Conservation (phyloP, 2,888 invertebrate species). For the Sarcophaga caerulescens region DNA sequence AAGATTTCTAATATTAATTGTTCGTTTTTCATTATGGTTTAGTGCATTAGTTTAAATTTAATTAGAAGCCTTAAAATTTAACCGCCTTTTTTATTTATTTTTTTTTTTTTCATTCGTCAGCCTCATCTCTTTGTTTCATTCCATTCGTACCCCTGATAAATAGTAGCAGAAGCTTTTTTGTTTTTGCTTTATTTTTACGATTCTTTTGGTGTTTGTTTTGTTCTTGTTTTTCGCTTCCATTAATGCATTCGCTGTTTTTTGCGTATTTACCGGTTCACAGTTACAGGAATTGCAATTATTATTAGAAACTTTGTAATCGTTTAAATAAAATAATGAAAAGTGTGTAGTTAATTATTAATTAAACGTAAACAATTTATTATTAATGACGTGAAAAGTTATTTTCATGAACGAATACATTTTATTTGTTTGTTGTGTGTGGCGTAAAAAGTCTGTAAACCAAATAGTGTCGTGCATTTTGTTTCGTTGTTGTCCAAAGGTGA, state of each 20-base stretch:
- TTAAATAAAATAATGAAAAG: too few species aligned
- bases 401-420: not conserved
- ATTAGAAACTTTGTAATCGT: not conserved
- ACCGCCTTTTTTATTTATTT: too few species aligned
- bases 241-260: not conserved
- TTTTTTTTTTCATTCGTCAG: not conserved
- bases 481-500: not conserved
- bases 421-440: not conserved
- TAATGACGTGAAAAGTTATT: not conserved
- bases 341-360: too few species aligned
- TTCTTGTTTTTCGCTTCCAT: not conserved
- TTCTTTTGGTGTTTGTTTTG: not conserved
- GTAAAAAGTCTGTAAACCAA: not conserved
- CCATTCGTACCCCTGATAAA: not conserved
- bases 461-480: not conserved
- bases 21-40: too few species aligned
- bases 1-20: too few species aligned
- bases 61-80: too few species aligned
- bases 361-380: not conserved
- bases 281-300: not conserved
- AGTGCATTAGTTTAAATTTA: too few species aligned
- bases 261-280: not conserved
- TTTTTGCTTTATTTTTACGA: not conserved
- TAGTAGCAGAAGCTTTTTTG: not conserved
- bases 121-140: not conserved